Conservation (phyloP, 2,113 vertebrate species). For the Lagenorhynchus albirostris region DNA sequence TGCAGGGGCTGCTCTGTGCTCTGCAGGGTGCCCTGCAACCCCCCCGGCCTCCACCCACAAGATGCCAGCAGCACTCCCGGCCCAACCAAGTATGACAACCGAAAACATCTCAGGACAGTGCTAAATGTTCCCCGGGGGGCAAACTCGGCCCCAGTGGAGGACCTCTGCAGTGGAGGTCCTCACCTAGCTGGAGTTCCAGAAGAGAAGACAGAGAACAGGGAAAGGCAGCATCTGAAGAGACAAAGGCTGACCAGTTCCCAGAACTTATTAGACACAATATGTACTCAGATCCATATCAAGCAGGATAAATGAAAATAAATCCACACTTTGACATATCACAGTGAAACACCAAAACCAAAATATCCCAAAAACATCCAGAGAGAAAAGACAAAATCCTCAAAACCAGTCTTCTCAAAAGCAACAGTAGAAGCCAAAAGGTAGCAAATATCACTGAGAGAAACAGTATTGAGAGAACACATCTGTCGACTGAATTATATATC, state of each 20-base stretch:
- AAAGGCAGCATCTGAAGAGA: background rate
- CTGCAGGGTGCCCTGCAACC: background rate
- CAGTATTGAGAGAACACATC: background rate
- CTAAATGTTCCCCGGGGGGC: too few relatives aligned
- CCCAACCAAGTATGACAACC: background rate
- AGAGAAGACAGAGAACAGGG: background rate
- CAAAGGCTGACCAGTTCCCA: background rate
- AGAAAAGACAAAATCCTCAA: background rate
- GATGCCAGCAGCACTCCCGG: background rate
- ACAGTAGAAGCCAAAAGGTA: background rate
- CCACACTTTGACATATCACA: background rate
- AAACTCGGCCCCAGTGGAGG: background rate
- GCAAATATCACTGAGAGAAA: background rate
- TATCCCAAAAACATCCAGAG: background rate
- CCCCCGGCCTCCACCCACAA: background rate
- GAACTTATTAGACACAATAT: background rate
- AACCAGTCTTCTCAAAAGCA: background rate
- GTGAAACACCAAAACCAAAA: background rate
- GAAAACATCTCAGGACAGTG: background rate
- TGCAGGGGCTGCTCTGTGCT: rapidly evolving
- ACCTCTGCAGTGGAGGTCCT: background rate
- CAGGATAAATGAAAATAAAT: background rate
- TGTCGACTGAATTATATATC: background rate
- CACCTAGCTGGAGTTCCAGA: background rate
- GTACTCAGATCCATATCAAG: background rate